Evolutionary conservation across 2,888 invertebrate species (phyloP).

Genomic region (Crematogaster levior): DNA sequence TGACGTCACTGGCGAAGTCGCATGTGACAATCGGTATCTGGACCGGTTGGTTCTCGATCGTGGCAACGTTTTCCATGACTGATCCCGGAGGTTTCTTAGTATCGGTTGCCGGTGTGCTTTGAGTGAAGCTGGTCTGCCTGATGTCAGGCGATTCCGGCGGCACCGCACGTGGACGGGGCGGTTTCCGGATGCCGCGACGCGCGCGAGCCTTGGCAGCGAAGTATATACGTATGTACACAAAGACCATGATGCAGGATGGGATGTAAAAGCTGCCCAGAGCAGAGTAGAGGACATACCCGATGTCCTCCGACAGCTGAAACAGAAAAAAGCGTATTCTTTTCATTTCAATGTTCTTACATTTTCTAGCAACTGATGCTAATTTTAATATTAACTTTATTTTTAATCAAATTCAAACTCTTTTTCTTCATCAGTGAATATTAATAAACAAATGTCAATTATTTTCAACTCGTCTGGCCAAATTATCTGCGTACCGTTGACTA

Average conservation of each 20-base stretch:
- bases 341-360: background rate
- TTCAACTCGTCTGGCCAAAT: too few species aligned
- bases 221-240: slow-evolving; percentile 99
- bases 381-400: background rate
- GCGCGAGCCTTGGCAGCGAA: slow-evolving; percentile 97
- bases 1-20: slow-evolving; percentile 95
- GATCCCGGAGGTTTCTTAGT: slow-evolving; percentile 82
- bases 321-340: slow-evolving; percentile 44
- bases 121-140: slow-evolving; percentile 84
- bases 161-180: slow-evolving; percentile 88
- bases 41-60: slow-evolving; percentile 91
- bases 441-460: too few species aligned
- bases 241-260: slow-evolving; percentile 99
- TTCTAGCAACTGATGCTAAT: background rate
- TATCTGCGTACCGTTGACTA: too few species aligned
- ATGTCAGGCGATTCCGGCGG: slow-evolving; percentile 83
- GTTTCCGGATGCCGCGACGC: slow-evolving; percentile 94
- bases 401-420: background rate
- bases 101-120: slow-evolving; percentile 80
- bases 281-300: slow-evolving; percentile 99
- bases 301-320: slow-evolving; percentile 96
- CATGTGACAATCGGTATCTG: slow-evolving; percentile 95
- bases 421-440: too few species aligned
- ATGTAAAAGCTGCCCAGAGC: slow-evolving; percentile 99
- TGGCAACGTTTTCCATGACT: slow-evolving; percentile 90